phyloP scores from a whole-genome alignment of 2,888 invertebrate genomes.

The Trissoscelio sp. region DNA sequence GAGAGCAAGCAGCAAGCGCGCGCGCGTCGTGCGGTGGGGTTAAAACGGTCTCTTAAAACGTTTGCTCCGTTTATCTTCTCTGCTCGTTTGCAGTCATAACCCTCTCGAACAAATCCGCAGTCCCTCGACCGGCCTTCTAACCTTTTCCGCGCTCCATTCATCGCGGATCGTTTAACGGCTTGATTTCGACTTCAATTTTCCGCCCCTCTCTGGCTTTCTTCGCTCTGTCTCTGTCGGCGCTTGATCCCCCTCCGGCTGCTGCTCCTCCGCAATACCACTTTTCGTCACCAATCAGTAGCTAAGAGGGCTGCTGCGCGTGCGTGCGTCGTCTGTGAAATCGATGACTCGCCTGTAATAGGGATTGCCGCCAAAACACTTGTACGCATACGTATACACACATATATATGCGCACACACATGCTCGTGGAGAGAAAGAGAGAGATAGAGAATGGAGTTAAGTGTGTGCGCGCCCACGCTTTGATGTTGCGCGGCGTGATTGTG shows the following conservation, averaged over 20 bases:
- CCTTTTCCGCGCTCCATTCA: constrained; percentile 63
- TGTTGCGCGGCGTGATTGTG: constrained; percentile 33
- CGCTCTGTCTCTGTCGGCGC: too few relatives aligned
- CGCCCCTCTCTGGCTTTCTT: neutral
- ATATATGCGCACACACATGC: neutral
- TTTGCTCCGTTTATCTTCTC: constrained; percentile 67
- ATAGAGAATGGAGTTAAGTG: constrained; percentile 18
- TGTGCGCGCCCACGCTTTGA: constrained; percentile 54
- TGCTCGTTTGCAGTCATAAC: constrained; percentile 73
- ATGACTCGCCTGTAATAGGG: constrained; percentile 72
- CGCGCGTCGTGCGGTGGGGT: constrained; percentile 69
- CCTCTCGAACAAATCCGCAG: constrained; percentile 66
- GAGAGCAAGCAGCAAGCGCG: neutral
- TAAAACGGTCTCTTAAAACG: constrained; percentile 76
- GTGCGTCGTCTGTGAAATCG: constrained; percentile 73
- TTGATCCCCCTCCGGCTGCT: neutral
- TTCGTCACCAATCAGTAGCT: constrained; percentile 74
- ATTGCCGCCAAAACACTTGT: constrained; percentile 73
- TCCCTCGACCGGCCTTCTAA: constrained; percentile 55
- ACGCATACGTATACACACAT: constrained; percentile 49
- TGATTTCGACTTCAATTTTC: constrained; percentile 62
- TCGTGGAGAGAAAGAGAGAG: neutral
- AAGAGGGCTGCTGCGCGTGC: constrained; percentile 72
- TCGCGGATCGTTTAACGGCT: constrained; percentile 69
- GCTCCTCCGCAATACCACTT: constrained; percentile 70